A percentile compares a stretch with the other conserved stretches of the same genome.
Evolutionary conservation across 2,888 invertebrate species (phyloP).

Genomic region (Dryobota labecula): DNA sequence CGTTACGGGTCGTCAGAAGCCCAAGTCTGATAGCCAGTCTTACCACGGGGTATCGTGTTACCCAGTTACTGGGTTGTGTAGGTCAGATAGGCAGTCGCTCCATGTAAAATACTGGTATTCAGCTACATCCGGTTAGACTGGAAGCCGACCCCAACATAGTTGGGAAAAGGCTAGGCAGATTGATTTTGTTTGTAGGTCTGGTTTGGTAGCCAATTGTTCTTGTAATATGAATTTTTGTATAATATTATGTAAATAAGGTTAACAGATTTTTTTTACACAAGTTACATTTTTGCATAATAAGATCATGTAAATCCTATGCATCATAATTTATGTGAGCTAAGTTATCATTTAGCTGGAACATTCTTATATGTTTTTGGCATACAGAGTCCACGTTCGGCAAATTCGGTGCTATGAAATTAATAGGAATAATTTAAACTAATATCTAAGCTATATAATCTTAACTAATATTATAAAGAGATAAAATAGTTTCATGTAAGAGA

Average conservation of each 20-base stretch:
- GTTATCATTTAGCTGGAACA: neutral
- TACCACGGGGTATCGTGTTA: no score
- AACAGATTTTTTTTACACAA: neutral
- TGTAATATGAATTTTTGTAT: constrained; percentile 8
- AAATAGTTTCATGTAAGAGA: neutral
- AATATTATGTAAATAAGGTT: constrained; percentile 6
- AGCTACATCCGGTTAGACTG: no score
- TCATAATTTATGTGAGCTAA: neutral
- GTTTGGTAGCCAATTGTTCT: constrained; percentile 11
- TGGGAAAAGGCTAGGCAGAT: no score
- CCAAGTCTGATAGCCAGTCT: no score
- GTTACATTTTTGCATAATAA: neutral
- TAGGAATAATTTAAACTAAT: neutral
- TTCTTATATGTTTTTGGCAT: neutral
- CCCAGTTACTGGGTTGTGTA: no score
- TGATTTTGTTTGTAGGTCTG: constrained; percentile 21
- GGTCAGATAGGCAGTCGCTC: no score
- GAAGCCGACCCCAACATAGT: no score
- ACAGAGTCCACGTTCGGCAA: neutral
- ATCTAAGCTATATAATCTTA: neutral
- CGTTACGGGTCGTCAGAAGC: no score
- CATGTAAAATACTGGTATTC: no score
- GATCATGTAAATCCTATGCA: neutral
- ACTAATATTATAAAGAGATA: neutral
- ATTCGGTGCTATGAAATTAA: neutral